These are phyloP conservation scores for Aleiodes leptofemur DNA, from an alignment of 2,888 invertebrate genomes.

Conservation along the genomic window DNA sequence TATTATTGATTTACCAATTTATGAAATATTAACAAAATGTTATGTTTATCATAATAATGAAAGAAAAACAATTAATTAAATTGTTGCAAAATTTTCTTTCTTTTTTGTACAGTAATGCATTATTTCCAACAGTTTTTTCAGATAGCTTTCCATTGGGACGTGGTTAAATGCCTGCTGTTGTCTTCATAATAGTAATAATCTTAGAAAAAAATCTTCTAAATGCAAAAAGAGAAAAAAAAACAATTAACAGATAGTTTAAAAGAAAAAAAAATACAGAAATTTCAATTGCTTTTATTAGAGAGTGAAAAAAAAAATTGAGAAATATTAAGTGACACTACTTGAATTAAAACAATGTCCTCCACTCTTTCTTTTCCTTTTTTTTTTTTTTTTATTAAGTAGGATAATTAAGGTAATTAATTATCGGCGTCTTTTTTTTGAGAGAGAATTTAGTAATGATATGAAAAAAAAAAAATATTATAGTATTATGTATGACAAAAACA, in stretches of 20 bases:
- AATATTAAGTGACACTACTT: slow-evolving; percentile 46
- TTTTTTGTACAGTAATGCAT: slow-evolving; percentile 70
- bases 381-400: slow-evolving; percentile 23
- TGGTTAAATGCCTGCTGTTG: slow-evolving; percentile 72
- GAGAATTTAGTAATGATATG: slow-evolving; percentile 1
- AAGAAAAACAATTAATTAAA: slow-evolving; percentile 20
- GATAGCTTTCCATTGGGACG: slow-evolving; percentile 74
- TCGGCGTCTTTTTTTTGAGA: background rate
- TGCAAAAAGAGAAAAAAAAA: slow-evolving; percentile 33
- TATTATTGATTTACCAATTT: slow-evolving; percentile 48
- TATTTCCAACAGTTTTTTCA: slow-evolving; percentile 75
- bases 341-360: slow-evolving; percentile 53
- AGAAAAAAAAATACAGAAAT: slow-evolving; percentile 35
- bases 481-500: slow-evolving; percentile 54
- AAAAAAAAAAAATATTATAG: slow-evolving; percentile 46
- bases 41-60: slow-evolving; percentile 21
- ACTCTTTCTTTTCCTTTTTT: slow-evolving; percentile 39
- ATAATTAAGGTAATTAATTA: slow-evolving; percentile 22
- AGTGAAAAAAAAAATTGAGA: slow-evolving; percentile 40
- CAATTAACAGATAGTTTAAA: slow-evolving; percentile 43
- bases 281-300: slow-evolving; percentile 44
- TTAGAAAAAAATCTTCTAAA: slow-evolving; percentile 51
- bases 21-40: background rate
- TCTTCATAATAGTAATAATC: slow-evolving; percentile 67
- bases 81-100: slow-evolving; percentile 51